These are phyloP conservation scores for Callocephalon fimbriatum DNA, from an alignment of 2,113 vertebrate genomes.

Conservation along the genomic window DNA sequence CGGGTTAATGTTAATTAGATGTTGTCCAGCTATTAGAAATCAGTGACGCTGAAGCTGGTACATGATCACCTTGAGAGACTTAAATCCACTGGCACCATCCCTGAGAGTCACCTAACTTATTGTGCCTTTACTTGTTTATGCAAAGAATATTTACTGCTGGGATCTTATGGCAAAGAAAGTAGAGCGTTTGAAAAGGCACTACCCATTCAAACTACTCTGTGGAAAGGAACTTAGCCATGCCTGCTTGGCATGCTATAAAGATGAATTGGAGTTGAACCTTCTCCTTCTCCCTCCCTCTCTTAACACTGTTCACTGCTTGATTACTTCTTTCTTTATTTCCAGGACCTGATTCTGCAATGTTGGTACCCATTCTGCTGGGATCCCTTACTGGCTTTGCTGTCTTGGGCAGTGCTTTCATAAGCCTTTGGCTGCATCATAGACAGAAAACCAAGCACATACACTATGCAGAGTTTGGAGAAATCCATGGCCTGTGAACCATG, in stretches of 20 bases:
- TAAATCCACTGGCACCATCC: background rate
- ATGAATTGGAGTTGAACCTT: background rate
- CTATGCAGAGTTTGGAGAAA: accelerated
- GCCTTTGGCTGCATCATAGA: slow-evolving; percentile 38
- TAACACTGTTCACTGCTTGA: background rate
- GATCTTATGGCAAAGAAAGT: background rate
- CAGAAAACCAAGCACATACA: background rate
- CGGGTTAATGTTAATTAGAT: background rate
- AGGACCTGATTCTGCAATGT: slow-evolving; percentile 2
- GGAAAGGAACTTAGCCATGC: background rate
- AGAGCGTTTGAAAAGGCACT: background rate
- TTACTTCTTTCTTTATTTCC: background rate
- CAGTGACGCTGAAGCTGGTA: background rate
- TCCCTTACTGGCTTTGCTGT: background rate
- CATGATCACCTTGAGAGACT: background rate
- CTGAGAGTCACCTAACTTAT: background rate
- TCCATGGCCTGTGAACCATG: background rate
- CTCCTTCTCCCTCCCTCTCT: background rate
- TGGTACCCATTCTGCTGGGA: slow-evolving; percentile 29
- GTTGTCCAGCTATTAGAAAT: background rate
- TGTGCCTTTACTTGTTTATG: background rate
- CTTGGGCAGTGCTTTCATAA: background rate
- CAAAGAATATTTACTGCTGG: background rate
- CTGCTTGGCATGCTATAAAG: background rate
- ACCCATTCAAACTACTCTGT: background rate